Evolutionary conservation across 2,888 invertebrate species (phyloP), one percentile per base, ranked within the genome.

Genomic region (Orchesella flavescens): DNA sequence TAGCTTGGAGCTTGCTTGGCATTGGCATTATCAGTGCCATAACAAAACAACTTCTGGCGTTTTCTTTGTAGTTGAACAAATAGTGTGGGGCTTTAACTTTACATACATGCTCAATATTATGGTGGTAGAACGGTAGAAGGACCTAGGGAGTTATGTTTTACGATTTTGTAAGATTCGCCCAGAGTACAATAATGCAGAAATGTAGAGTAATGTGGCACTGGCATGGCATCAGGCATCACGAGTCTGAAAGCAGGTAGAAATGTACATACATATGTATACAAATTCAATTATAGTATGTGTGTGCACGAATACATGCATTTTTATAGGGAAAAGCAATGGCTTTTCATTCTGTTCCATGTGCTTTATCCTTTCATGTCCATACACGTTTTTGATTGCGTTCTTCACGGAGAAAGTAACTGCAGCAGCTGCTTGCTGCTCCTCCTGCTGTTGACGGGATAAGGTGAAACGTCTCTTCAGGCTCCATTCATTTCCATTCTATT

Each of bases 131-230:
- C n/a, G n/a, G n/a, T n/a, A n/a, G n/a, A n/a, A n/a, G n/a, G n/a
- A n/a, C n/a, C n/a, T n/a, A 34, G 7, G 34, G 34, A 34, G 21
- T 15, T 34, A 65, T 65, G 68, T 43, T 75, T 46, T 61, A 61
- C 61, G 72, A 61, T 24, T 61, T 43, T 43, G 1, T 19, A 76
- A 76, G 76, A 76, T 76, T 76, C 66, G 68, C 76, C 76, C 12
- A 43, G 76, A 76, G 76, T 76, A 55, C 76, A 76, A 76, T 76
- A 66, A 68, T 76, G 66, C 76, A 66, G 55, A 57, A 72, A 24
- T 43, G 66, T 17, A 65, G 9, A 53, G 46, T 66, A 75, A 75
- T 75, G 49, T 46, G 19, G n/a, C 17, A 57, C 57, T n/a, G n/a
- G n/a, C n/a, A n/a, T n/a, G n/a, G n/a, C n/a, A n/a, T n/a, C n/a